Base-by-base conservation (phyloP, 2,113 vertebrate species). In the Trichechus manatus region DNA sequence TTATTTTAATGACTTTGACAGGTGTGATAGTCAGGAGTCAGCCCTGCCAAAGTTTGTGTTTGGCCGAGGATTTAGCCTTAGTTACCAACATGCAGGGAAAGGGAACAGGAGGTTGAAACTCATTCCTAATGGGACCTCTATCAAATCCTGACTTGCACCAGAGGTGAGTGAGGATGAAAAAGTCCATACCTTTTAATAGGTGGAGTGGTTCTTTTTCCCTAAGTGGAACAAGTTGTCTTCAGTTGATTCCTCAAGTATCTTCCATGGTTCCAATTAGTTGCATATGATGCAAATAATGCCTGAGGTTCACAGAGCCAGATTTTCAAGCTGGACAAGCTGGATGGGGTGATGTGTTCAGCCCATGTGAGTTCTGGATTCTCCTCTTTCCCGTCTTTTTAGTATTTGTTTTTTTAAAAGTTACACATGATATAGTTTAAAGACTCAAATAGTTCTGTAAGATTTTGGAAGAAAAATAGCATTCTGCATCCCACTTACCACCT, bases 131-230 rank as follows among this genome's bases (percentile, higher is more conserved):
- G 31, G 56, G 47, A 39, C 53, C 13, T 42, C 22, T 72, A 0
- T 94, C 23, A 20, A 63, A 77, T 87, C 72, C 33, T n/a, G 39
- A 50, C 47, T 89, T 86, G 70, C 7, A 47, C 68, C 66, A 86
- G 90, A 61, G 36, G 59, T 44, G 39, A 81, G 3, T 29, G 74
- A 87, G 63, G 42, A 44, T 50, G 68, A 77, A 61, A 63, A 59
- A 33, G 29, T 9, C 61, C 61, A 19, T 19, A 23, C 1, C 4
- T 72, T 77, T 74, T 42, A 33, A 22, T 31, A 61, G 33, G 2
- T 15, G 10, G 23, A 31, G 15, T 19, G 44, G 33, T 74, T 81
- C 64, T 85, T 83, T 70, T 27, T 86, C 68, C 23, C 9, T 66
- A 25, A 75, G 10, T 47, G 20, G 5, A n/a, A 78, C 27, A 63